Evolutionary conservation across 2,113 vertebrate species (phyloP), one percentile per base, ranked within the genome.

Genomic region (Coregonus clupeaformis): DNA sequence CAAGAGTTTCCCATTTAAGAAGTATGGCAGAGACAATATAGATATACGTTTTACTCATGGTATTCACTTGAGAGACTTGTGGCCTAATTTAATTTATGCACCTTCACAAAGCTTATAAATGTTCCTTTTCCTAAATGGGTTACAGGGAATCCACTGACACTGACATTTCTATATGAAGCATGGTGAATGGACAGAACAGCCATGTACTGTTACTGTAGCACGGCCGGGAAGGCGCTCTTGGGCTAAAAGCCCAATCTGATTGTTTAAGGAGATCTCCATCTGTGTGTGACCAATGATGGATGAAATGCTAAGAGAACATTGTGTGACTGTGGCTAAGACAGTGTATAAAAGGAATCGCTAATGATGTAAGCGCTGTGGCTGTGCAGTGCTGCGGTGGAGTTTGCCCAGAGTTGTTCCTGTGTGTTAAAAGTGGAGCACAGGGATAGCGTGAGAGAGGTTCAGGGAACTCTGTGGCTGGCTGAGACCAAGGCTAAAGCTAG

Each of bases 401-500:
- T 42, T 67, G 27, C 16, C 29, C 16, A 64, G 24, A 5, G 25
- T 13, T 25, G 59, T 6, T 62, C 59, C 59, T 24, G 2, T 65
- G 5, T 68, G 67, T 68, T 25, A 30, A 36, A 72, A 72, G 59
- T 60, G 3, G 29, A 42, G 55, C 52, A 11, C 55, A 27, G 70
- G 71, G 30, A 47, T 72, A 45, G 71, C 71, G 59, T 72, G 59
- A 45, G 57, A 42, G 36, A 45, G 36, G 22, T 16, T 20, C 70
- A 32, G 30, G 70, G 45, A 60, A 36, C 57, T 72, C 65, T 29
- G 13, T 20, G 30, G 42, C 18, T 27, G 20, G 60, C 7, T 49
- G 60, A 27, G 71, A 64, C 71, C 71, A 64, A 65, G 60, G 59
- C 42, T 73, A 47, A 49, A 73, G 59, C 7, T 27, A 30, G 60